Evolutionary conservation across 2,797 vertebrate species (phyloP), one percentile per base, ranked within the genome.

Genomic region (Phalloptychus januarius): DNA sequence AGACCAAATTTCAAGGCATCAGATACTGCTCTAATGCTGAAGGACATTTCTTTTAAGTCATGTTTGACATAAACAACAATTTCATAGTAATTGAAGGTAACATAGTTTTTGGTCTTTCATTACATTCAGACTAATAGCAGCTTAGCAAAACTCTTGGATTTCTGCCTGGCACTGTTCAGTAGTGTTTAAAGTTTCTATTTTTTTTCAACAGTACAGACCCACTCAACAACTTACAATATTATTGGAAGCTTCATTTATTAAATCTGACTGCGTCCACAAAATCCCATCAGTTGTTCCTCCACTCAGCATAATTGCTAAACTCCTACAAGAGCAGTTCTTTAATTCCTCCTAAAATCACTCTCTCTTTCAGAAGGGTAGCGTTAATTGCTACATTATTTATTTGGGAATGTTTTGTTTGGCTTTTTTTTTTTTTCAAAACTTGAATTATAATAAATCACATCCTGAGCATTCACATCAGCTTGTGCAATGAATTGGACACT

Each of bases 401-500:
- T 65, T 5, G 20, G n/a, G 52, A 23, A 20, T 48, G 2, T 52
- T 52, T 52, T 52, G 23, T 52, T 56, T 56, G 12, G 8, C 25
- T 54, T 75, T 72, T 79, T 58, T 63, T 38, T 52, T 13, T 54
- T 54, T 54, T 4, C 15, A 45, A 48, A 20, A 38, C 42, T 70
- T 7, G 36, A 28, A 65, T 23, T 42, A 61, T 44, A 73, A 71
- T 76, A 78, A 76, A 81, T 79, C 46, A 36, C 45, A 46, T 81
- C 72, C 11, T 61, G 58, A 58, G 74, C 61, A 31, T 87, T 86
- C 61, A 33, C 86, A 79, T 79, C 63, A 74, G 75, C 72, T 87
- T 71, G 10, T 56, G 52, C 25, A 54, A 54, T 54, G 50, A 74
- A 15, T 54, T 36, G 72, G 69, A 88, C 6, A 36, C 48, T 71